Percentiles rank a stretch among this genome's conserved stretches.
These are phyloP conservation scores for Cynoglossus semilaevis DNA, from an alignment of 2,113 vertebrate genomes.

Conservation along the genomic window DNA sequence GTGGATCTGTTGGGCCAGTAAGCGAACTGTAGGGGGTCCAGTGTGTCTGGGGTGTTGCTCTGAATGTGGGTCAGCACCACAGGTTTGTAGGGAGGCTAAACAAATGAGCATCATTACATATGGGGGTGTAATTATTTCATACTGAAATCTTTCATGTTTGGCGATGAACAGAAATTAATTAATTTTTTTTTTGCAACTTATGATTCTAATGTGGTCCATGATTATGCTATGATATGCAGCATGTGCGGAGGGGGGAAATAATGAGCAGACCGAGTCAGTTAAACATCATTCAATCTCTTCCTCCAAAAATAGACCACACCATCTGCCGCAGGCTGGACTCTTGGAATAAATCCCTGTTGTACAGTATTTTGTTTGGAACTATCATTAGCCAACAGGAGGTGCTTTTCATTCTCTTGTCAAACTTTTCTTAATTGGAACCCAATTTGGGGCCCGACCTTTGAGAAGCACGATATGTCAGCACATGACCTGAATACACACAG, in stretches of 20 bases:
- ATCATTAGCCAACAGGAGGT: conserved; percentile 28
- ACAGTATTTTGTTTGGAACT: conserved; percentile 41
- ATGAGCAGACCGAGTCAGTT: conserved; percentile 44
- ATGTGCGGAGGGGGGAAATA: conserved; percentile 22
- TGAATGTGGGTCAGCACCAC: not conserved
- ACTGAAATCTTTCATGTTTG: conserved; percentile 5
- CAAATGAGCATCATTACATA: not conserved
- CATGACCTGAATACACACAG: conserved; percentile 15
- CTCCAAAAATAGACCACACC: conserved; percentile 58
- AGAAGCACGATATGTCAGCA: conserved; percentile 18
- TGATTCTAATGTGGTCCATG: not conserved
- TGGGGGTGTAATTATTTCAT: not conserved
- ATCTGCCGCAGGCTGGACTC: conserved; percentile 47
- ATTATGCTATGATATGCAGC: not conserved
- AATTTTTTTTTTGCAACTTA: conserved; percentile 22
- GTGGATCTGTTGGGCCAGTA: no score
- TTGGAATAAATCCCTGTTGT: conserved; percentile 30
- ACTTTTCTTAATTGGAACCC: conserved; percentile 39
- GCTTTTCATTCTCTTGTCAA: conserved; percentile 42
- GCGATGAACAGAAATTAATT: conserved; percentile 9
- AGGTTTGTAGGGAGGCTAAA: not conserved
- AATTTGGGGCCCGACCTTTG: conserved; percentile 41
- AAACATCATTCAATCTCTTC: conserved; percentile 55
- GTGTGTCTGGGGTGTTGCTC: not conserved
- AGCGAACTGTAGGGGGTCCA: no score